Base-by-base conservation (phyloP, 2,113 vertebrate genomes). In the Nesogale talazaci region DNA sequence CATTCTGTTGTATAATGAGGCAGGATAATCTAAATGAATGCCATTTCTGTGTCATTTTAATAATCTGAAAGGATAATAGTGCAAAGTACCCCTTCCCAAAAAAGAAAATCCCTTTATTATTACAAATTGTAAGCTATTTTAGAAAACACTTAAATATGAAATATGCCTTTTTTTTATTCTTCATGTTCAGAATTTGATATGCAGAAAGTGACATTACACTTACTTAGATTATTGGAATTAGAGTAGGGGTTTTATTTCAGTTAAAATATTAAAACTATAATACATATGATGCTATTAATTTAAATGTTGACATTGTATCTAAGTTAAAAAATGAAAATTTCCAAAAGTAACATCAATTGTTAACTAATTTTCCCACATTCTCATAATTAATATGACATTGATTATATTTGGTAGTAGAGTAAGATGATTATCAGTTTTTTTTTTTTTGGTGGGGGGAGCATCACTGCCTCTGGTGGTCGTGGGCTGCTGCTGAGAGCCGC, bases 21-120 rank as follows among this genome's bases (percentile, higher is more conserved):
- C 61, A 78, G 52, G 11, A 78, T 67, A 78, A 87, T 81, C 27
- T 91, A 94, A 90, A 82, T 82, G 69, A 94, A 93, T 85, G n/a
- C 76, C 6, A 20, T 92, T 93, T 25, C 10, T 4, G 3, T 40
- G 59, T 84, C 46, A 94, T 87, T 91, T 95, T 91, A 92, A 78
- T 86, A 88, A 86, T 80, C 31, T 3, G 83, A 65, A 14, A 89
- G 31, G 46, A 83, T 31, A 78, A 36, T 76, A 9, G 1, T 46
- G 1, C n/a, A 86, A 91, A 86, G 57, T 17, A 4, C 82, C 59
- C 59, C 59, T 7, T 3, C 19, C 59, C 7, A 38, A 22, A 84
- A 74, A 52, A 34, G 0, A 84, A 80, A 72, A 4, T 4, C 3
- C 1, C 36, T 14, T 92, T 29, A 20, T 15, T 78, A 40, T 6